phyloP scores from a whole-genome alignment of 2,888 invertebrate genomes.

The Caenorhabditis imperialis region DNA sequence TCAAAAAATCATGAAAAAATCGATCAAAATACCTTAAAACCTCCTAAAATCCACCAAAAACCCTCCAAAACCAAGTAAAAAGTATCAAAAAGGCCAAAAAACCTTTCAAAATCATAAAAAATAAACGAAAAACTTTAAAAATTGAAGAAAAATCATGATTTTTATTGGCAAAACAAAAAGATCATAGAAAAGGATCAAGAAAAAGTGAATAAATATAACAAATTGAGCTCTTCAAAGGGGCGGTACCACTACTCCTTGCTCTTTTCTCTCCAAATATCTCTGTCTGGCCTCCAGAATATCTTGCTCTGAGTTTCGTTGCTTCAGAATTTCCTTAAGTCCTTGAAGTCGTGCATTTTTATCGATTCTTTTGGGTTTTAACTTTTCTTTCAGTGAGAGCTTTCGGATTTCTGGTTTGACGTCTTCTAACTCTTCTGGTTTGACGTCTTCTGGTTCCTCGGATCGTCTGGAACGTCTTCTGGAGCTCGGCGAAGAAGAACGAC shows the following conservation, averaged over 20 bases:
- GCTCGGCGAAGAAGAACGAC: slow-evolving; percentile 1
- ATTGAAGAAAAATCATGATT: neutral
- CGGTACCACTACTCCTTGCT: slow-evolving; percentile 50
- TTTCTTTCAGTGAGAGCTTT: slow-evolving; percentile 41
- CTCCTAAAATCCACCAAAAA: too few species aligned
- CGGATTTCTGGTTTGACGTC: slow-evolving; percentile 30
- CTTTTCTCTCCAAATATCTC: slow-evolving; percentile 59
- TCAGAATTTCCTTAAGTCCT: slow-evolving; percentile 61
- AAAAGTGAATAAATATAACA: slow-evolving; percentile 56
- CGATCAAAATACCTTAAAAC: too few species aligned
- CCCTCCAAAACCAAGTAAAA: too few species aligned
- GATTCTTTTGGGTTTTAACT: slow-evolving; percentile 43
- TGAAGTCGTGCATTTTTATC: slow-evolving; percentile 55
- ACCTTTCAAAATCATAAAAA: too few species aligned
- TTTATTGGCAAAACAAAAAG: neutral
- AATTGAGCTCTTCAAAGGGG: slow-evolving; percentile 39
- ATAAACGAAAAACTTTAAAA: neutral
- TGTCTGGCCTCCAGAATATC: slow-evolving; percentile 58
- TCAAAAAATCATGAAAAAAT: too few species aligned
- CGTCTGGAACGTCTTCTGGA: slow-evolving; percentile 22
- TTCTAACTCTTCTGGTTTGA: slow-evolving; percentile 15
- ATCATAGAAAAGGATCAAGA: too few species aligned
- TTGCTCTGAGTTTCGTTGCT: slow-evolving; percentile 60
- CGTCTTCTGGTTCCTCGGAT: slow-evolving; percentile 22
- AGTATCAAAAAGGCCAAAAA: too few species aligned